Evolutionary conservation across 2,888 invertebrate species (phyloP), one percentile per base, ranked within the genome.

Genomic region (Clostera curtula): DNA sequence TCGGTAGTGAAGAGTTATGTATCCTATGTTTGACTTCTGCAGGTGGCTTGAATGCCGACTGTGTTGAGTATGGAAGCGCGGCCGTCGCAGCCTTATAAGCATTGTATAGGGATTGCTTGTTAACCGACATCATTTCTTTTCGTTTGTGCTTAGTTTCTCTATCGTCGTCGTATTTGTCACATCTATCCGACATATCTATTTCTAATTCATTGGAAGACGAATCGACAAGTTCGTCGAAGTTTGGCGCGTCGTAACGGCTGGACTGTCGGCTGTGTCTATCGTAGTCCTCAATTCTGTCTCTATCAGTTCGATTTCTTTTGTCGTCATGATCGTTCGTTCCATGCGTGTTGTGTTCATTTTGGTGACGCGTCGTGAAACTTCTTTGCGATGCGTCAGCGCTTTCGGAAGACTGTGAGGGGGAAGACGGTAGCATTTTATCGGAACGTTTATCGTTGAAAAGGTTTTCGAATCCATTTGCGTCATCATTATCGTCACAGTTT

Each of bases 371-470:
- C 18, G 88, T 86, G 53, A 89, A 91, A 62, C 90, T 91, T 42
- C 88, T 70, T 2, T 88, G 89, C 27, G 89, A 89, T n/a, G 79
- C 70, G 35, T 88, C 87, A 32, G 86, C 87, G 60, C 79, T 86
- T 58, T 76, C 87, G 52, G 85, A 87, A 2, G 88, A 88, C 21
- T 85, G 88, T 12, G 87, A 87, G 24, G 86, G 85, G 18, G 89
- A 88, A 13, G 89, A 87, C n/a, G 90, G 90, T 16, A 89, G 85
- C 75, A 89, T 83, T 62, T 79, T 76, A 31, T 77, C 75, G n/a
- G 88, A 87, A 54, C 92, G 90, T 61, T 93, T 93, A 56, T 93
- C 93, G 56, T 93, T 92, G 56, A 94, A 94, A 1, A 94, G 80
- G 69, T 93, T 93, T 58, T 94, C 94, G 53, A 93, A 94, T 26